Conservation (phyloP, 2,888 invertebrate species). For the Holacanthella duospinosa region DNA sequence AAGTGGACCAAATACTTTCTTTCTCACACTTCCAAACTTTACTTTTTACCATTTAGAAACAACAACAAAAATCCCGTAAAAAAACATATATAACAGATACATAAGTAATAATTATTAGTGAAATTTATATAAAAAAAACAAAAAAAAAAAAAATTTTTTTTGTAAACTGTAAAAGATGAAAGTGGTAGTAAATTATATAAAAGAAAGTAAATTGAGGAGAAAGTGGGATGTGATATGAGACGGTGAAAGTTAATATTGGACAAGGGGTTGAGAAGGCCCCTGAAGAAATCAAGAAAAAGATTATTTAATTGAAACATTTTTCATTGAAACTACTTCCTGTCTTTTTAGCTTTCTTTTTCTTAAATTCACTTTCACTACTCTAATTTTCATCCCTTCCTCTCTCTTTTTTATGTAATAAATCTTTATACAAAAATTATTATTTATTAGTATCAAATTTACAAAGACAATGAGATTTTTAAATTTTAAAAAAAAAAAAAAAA, state of each 20-base stretch:
- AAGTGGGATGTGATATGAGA: background rate
- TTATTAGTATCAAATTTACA: background rate
- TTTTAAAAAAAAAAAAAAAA: background rate
- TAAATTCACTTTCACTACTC: background rate
- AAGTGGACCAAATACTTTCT: too few relatives aligned
- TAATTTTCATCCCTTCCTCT: background rate
- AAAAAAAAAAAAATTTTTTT: too few relatives aligned
- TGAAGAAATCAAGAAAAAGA: constrained; percentile 38
- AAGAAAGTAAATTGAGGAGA: background rate
- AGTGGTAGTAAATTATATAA: too few relatives aligned
- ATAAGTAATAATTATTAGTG: too few relatives aligned
- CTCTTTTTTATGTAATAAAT: background rate
- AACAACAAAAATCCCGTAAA: too few relatives aligned
- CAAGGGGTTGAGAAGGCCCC: constrained; percentile 37
- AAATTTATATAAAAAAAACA: too few relatives aligned
- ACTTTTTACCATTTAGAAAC: too few relatives aligned
- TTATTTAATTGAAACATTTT: constrained; percentile 39
- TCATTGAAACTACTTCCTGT: constrained; percentile 24
- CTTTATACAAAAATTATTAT: background rate
- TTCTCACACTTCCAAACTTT: too few relatives aligned
- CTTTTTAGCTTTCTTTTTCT: background rate
- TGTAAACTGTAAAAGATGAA: too few relatives aligned
- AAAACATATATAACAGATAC: too few relatives aligned
- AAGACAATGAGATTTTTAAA: background rate
- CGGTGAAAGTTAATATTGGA: too few relatives aligned